Conservation (phyloP, 2,113 vertebrate species). For the Danionella cerebrum region DNA sequence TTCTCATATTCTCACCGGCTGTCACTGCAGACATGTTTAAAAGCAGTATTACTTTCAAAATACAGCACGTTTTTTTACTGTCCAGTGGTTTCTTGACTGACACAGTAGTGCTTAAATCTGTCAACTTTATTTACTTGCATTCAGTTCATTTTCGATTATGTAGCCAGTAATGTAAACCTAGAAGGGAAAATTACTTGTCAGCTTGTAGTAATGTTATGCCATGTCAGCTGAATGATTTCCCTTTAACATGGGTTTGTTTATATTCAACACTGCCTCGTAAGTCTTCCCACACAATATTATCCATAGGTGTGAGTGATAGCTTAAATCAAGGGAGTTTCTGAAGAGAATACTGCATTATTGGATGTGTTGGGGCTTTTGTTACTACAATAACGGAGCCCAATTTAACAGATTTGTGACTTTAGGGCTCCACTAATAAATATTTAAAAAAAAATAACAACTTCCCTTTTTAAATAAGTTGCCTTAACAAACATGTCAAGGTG, state of each 20-base stretch:
- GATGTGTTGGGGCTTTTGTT: no score
- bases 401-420: no score
- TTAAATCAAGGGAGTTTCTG: not conserved
- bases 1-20: constrained; percentile 8
- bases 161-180: not conserved
- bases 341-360: no score
- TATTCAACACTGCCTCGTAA: not conserved
- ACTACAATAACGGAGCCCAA: no score
- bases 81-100: constrained; percentile 6
- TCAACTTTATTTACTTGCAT: not conserved
- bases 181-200: constrained; percentile 4
- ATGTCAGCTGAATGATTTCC: constrained; percentile 3
- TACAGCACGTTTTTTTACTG: not conserved
- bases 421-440: no score
- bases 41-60: constrained; percentile 3
- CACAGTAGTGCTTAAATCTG: not conserved
- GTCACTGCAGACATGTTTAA: not conserved
- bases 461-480: no score
- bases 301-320: not conserved
- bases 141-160: constrained; percentile 8
- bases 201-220: not conserved
- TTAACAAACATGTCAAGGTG: no score
- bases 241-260: not conserved
- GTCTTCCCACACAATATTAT: not conserved
- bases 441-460: no score